Conservation (phyloP, 2,797 vertebrate species). For the Valencia hispanica region DNA sequence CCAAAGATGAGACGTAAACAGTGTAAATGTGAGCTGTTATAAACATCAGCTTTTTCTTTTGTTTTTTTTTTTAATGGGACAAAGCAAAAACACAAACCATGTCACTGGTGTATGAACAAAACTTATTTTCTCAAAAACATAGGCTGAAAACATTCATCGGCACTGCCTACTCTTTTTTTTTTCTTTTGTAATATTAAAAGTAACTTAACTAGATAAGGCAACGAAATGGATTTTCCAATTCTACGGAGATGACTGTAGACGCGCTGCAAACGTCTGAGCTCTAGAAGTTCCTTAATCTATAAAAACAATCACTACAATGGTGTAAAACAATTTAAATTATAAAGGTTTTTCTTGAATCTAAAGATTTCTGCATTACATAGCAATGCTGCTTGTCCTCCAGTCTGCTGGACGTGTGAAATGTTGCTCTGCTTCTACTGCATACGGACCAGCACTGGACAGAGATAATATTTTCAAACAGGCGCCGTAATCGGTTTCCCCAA, state of each 20-base stretch:
- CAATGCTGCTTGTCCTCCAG: slow-evolving; percentile 55
- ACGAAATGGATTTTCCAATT: slow-evolving; percentile 65
- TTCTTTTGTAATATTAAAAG: slow-evolving; percentile 76
- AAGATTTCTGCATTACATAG: slow-evolving; percentile 60
- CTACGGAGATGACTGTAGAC: slow-evolving; percentile 65
- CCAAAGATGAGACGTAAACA: slow-evolving; percentile 39
- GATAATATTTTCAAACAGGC: slow-evolving; percentile 56
- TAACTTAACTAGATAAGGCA: slow-evolving; percentile 73
- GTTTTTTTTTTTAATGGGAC: slow-evolving; percentile 73
- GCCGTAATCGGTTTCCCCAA: slow-evolving; percentile 44
- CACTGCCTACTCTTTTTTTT: slow-evolving; percentile 73
- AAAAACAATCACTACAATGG: slow-evolving; percentile 59
- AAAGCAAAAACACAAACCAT: slow-evolving; percentile 78
- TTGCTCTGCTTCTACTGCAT: slow-evolving; percentile 62
- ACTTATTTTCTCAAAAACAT: slow-evolving; percentile 58
- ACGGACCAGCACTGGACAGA: slow-evolving; percentile 65
- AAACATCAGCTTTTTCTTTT: slow-evolving; percentile 72
- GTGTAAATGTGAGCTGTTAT: slow-evolving; percentile 48
- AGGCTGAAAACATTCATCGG: slow-evolving; percentile 77
- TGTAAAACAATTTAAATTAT: slow-evolving; percentile 68
- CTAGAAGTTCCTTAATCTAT: slow-evolving; percentile 45
- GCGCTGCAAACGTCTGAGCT: slow-evolving; percentile 72
- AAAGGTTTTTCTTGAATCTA: slow-evolving; percentile 45
- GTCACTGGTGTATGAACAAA: slow-evolving; percentile 74
- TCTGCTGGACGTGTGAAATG: slow-evolving; percentile 61